Base-by-base conservation (phyloP, 2,888 invertebrate species). In the Drosophila histrio region DNA sequence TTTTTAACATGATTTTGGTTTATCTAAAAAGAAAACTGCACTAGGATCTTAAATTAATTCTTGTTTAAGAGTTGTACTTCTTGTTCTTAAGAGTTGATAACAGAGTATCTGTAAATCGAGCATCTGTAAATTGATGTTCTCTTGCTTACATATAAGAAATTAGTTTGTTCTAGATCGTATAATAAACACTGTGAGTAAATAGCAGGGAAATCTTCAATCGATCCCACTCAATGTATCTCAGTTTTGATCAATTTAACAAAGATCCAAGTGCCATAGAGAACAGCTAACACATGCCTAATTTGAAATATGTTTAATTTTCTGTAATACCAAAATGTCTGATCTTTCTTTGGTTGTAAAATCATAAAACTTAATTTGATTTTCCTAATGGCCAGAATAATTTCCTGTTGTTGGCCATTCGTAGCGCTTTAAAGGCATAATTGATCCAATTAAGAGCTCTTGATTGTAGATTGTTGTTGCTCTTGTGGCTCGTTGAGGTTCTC, bases 401-500 rank as follows among this genome's bases (percentile, higher is more conserved):
- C 39, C 61, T 34, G 56, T 46, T 44, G 52, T 39, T 60, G 21
- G 13, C 38, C 52, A 58, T 32, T 49, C 30, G 24, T 6, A 24
- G 32, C 24, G 49, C 32, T 49, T 58, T 58, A 26, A 30, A 41
- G 32, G 54, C 44, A 34, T 54, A 41, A 54, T 43, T 54, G 44
- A 38, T 13, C 22, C 26, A 52, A 60, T 60, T 60, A 52, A 32
- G 32, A 52, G 52, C 52, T 19, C 32, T 58, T 28, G 38, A 24
- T 38, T 19, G 13, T 32, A 30, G 44, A 30, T 53, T 38, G 13
- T 39, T 38, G 39, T 59, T 38, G 39, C 50, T 50, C 41, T 57
- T 15, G 13, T 3, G 15, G 24, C 26, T 22, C 15, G n/a, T 5
- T 34, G 60, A 39, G 36, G 78, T 63, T 78, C 57, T 60, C 71